Conservation (phyloP, 2,113 vertebrate genomes). For the Gnathonemus echidnorhynchus region DNA sequence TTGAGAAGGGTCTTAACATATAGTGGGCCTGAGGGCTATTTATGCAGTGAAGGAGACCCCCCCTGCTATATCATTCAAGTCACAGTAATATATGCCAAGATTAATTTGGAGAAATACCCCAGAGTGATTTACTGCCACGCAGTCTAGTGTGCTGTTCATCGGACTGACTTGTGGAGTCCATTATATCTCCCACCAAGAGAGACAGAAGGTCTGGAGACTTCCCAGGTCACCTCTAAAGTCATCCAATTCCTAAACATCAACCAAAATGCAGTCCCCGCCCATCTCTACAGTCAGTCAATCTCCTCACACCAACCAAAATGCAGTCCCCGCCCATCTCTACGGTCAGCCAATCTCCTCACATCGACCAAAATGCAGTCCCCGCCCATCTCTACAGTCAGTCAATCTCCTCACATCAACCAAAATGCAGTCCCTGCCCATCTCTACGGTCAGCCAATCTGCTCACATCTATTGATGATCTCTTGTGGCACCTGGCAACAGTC, state of each 20-base stretch:
- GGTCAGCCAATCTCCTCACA: too few species aligned
- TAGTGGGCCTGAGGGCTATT: neutral
- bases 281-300: neutral
- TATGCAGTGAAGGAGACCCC: neutral
- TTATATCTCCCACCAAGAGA: constrained; percentile 17
- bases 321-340: neutral
- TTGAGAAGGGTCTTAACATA: neutral
- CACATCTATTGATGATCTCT: neutral
- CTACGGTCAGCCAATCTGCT: neutral
- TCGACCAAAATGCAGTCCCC: too few species aligned
- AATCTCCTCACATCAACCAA: too few species aligned
- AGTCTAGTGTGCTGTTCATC: neutral
- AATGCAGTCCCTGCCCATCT: too few species aligned
- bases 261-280: neutral
- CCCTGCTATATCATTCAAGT: neutral
- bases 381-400: too few species aligned
- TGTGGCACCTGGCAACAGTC: neutral
- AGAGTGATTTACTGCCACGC: neutral
- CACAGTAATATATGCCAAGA: neutral
- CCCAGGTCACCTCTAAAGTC: constrained; percentile 23
- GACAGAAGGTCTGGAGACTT: constrained; percentile 6
- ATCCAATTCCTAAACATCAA: neutral
- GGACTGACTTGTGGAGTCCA: neutral
- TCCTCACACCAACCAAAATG: neutral
- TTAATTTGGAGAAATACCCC: neutral